A percentile compares a stretch with the other conserved stretches of the same genome.
phyloP scores from a whole-genome alignment of 2,888 invertebrate genomes.

The Plagodis dolabraria region DNA sequence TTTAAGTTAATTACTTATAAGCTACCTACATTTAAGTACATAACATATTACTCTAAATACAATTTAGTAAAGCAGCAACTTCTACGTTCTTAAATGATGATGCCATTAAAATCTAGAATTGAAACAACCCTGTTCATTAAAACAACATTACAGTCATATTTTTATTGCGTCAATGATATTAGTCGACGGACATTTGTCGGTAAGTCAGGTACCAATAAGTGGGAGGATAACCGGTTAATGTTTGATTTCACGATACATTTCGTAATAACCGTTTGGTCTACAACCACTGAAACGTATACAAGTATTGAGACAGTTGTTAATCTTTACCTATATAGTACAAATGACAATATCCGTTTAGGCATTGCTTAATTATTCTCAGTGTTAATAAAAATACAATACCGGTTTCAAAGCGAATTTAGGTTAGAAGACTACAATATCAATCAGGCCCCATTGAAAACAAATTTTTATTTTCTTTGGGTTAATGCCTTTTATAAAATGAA shows the following conservation, averaged over 20 bases:
- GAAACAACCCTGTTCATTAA: slow-evolving; percentile 22
- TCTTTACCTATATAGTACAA: background rate
- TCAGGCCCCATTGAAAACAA: too few species aligned
- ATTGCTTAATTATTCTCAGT: too few species aligned
- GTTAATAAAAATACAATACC: too few species aligned
- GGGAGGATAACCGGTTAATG: slow-evolving; percentile 38
- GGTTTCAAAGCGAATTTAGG: too few species aligned
- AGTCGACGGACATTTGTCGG: slow-evolving; percentile 13
- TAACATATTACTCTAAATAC: background rate
- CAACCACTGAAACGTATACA: slow-evolving; percentile 31
- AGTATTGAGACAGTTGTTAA: slow-evolving; percentile 6
- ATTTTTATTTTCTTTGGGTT: too few species aligned
- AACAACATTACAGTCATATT: slow-evolving; percentile 39
- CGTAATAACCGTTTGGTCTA: slow-evolving; percentile 54
- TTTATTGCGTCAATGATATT: slow-evolving; percentile 33
- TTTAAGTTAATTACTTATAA: too few species aligned
- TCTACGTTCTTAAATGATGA: slow-evolving; percentile 1
- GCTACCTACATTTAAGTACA: too few species aligned
- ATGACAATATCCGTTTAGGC: too few species aligned
- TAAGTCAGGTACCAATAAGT: slow-evolving; percentile 16
- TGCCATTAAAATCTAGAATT: slow-evolving; percentile 3
- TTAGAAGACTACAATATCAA: too few species aligned
- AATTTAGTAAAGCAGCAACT: background rate
- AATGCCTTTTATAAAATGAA: too few species aligned
- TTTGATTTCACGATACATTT: slow-evolving; percentile 69